Conservation (phyloP, 2,888 invertebrate genomes). For the Neuroscelio doddi region DNA sequence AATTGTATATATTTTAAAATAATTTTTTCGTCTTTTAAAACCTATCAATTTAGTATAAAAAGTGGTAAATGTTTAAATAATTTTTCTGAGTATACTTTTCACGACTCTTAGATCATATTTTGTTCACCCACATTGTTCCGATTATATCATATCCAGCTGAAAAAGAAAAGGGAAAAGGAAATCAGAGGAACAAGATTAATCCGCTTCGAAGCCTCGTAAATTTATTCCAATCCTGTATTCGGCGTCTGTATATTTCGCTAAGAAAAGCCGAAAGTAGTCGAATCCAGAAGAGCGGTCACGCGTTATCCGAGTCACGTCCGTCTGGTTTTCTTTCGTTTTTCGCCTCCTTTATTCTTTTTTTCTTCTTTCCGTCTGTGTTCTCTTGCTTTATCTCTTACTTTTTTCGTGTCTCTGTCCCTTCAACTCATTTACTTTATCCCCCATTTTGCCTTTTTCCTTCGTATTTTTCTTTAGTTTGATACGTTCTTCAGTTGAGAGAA, state of each 20-base stretch:
- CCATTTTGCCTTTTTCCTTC: background rate
- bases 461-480: constrained; percentile 9
- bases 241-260: constrained; percentile 51
- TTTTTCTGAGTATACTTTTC: too few relatives aligned
- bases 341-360: constrained; percentile 28
- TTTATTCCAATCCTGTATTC: constrained; percentile 61
- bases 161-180: constrained; percentile 42
- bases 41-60: too few relatives aligned
- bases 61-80: too few relatives aligned
- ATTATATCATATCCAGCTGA: constrained; percentile 34
- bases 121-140: constrained; percentile 31
- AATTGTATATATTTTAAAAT: too few relatives aligned
- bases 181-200: constrained; percentile 55
- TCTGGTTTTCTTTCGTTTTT: constrained; percentile 53
- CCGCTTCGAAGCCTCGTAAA: constrained; percentile 55
- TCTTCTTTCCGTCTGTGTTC: constrained; percentile 21
- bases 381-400: constrained; percentile 14
- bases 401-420: constrained; percentile 8
- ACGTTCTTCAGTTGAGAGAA: background rate
- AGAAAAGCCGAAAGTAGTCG: constrained; percentile 48
- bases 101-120: constrained; percentile 45
- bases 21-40: too few relatives aligned
- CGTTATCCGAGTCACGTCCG: constrained; percentile 65
- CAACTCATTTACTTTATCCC: constrained; percentile 25
- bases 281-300: constrained; percentile 51